A percentile compares a stretch with the other conserved stretches of the same genome.
Evolutionary conservation across 1,140 invertebrate genomes (phyloP).

Genomic region (Chrysomallon squamiferum): DNA sequence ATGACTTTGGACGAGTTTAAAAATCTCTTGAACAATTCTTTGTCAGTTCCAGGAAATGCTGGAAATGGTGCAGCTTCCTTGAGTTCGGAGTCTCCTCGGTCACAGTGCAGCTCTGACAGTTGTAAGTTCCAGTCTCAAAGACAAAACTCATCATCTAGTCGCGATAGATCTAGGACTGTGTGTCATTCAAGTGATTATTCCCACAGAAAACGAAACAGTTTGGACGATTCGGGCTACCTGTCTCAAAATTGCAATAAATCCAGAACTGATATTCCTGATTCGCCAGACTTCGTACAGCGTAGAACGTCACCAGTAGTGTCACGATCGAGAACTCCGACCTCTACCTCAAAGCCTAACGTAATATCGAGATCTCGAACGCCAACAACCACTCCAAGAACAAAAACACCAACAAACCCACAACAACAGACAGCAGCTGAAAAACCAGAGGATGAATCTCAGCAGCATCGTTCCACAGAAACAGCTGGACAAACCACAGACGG

Average conservation of each 20-base stretch:
- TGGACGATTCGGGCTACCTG: slow-evolving; percentile 3
- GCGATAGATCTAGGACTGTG: slow-evolving; percentile 13
- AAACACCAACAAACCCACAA: slow-evolving; percentile 8
- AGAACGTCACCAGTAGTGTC: not conserved
- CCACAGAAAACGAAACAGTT: not conserved
- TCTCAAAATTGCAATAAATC: slow-evolving; percentile 13
- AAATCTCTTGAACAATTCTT: slow-evolving; percentile 43
- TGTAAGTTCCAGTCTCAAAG: slow-evolving; percentile 13
- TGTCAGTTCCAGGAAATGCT: slow-evolving; percentile 27
- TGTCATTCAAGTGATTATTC: slow-evolving; percentile 19
- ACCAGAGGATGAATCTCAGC: not conserved
- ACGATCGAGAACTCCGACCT: not conserved
- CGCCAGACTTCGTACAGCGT: slow-evolving; percentile 17
- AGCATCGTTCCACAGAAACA: not conserved
- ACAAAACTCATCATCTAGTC: not conserved
- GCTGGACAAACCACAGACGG: not conserved
- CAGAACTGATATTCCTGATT: not conserved
- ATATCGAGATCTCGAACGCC: slow-evolving; percentile 12
- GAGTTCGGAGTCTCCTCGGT: slow-evolving; percentile 40
- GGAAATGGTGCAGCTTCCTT: slow-evolving; percentile 25
- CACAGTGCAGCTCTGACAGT: slow-evolving; percentile 42
- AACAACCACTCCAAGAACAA: slow-evolving; percentile 17
- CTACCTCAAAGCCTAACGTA: not conserved
- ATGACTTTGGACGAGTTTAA: slow-evolving; percentile 56
- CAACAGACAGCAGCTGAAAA: not conserved